phyloP scores from a whole-genome alignment of 2,797 vertebrate species.

The Cottoperca gobio region DNA sequence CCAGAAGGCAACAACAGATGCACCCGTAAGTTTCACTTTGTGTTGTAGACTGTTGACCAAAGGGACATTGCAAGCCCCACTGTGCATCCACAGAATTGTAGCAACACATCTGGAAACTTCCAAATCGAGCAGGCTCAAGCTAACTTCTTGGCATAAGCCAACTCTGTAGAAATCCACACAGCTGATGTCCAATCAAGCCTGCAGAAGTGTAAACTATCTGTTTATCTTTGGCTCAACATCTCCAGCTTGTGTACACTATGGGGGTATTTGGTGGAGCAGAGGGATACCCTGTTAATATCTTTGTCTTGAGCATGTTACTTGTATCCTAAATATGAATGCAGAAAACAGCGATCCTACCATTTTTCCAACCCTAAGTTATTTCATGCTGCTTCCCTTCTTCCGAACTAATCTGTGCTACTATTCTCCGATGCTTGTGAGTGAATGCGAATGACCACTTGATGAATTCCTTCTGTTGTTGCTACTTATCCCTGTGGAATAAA shows the following conservation, averaged over 20 bases:
- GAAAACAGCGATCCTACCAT: neutral
- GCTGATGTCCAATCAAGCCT: conserved; percentile 49
- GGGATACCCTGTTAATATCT: conserved; percentile 30
- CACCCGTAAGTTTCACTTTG: conserved; percentile 88
- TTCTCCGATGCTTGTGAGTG: conserved; percentile 1
- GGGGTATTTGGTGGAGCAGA: conserved; percentile 31
- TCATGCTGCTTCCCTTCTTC: neutral
- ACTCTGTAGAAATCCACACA: conserved; percentile 30
- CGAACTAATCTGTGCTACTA: neutral
- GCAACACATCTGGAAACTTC: conserved; percentile 34
- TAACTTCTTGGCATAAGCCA: conserved; percentile 8
- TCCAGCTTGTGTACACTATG: conserved; percentile 47
- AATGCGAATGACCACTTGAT: conserved; percentile 15
- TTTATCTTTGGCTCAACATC: conserved; percentile 52
- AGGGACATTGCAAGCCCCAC: neutral
- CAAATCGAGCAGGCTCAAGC: conserved; percentile 25
- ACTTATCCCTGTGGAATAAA: conserved; percentile 14
- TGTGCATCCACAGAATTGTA: conserved; percentile 1
- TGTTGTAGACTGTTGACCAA: conserved; percentile 2
- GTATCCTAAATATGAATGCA: neutral
- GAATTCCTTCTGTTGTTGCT: conserved; percentile 22
- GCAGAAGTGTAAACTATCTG: conserved; percentile 39
- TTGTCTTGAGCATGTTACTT: conserved; percentile 27
- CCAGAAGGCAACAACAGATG: conserved; percentile 99
- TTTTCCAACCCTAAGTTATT: neutral